Base-by-base conservation (phyloP, 2,888 invertebrate species). In the Bibio marci region DNA sequence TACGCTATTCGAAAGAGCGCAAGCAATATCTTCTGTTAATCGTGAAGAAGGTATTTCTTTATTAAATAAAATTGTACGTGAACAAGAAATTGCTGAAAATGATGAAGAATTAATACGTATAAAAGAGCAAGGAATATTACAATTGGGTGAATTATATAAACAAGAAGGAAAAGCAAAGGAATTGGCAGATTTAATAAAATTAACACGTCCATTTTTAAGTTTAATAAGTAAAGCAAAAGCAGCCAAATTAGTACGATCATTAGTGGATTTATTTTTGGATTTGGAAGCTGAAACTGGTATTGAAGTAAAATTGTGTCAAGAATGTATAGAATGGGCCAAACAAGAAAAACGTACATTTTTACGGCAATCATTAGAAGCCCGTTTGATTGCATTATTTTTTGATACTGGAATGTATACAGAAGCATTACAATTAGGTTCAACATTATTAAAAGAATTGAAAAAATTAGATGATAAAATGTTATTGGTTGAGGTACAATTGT, bases 251-350 rank as follows among this genome's bases (percentile, higher is more conserved):
- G 97, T 99, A 8, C 76, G 97, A 46, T 86, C 90, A 17, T 69
- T 99, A 49, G 95, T 98, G 11, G 98, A 99, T 61, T 80, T 92
- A 67, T 98, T 98, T 64, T 66, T 98, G 49, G 95, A 94, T 58
- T 75, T 98, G 64, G 94, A 97, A 61, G 92, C 92, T 45, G 87
- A 83, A 37, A 92, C 91, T 46, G 95, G 95, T 38, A 88, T 88
- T 46, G 94, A 94, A 69, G 83, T 83, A 39, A 80, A 87, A 63
- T 65, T 90, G 44, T 88, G 88, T 62, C 86, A 86, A 66, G 97
- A 99, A 66, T 97, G 95, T 66, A 99, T 99, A 66, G 90, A 94
- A 66, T 98, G 98, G 98, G 94, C 98, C 25, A 92, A 92, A 59
- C 86, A 90, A 55, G 97, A 99, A 61, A 82, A 92, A 48, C 76